These are phyloP conservation scores for Ptychochromis oligacanthus DNA, from an alignment of 2,113 vertebrate species.

Conservation along the genomic window DNA sequence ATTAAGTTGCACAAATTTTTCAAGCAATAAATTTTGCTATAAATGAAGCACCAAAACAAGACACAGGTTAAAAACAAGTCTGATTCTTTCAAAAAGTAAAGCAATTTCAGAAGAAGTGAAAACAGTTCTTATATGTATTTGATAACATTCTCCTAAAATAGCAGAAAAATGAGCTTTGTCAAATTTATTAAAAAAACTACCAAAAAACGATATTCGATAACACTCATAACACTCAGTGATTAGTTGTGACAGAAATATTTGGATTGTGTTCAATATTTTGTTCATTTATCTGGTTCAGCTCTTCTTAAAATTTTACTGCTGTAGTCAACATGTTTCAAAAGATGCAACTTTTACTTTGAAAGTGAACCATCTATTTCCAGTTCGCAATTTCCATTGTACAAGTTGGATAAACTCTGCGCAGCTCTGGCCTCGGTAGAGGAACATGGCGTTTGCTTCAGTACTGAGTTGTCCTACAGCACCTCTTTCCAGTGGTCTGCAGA, in stretches of 20 bases:
- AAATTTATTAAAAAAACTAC: no score
- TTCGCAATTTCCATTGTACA: not conserved
- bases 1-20: not conserved
- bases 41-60: not conserved
- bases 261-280: not conserved
- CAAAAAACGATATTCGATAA: not conserved
- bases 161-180: not conserved
- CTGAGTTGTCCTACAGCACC: conserved; percentile 62
- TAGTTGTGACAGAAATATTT: not conserved
- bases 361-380: not conserved
- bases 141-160: no score
- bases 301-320: no score
- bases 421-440: not conserved
- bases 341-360: no score
- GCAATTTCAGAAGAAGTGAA: not conserved
- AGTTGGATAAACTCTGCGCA: not conserved
- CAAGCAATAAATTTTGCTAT: not conserved
- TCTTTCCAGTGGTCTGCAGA: conserved; percentile 79
- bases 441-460: not conserved
- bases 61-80: not conserved
- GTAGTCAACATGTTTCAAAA: no score
- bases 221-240: not conserved
- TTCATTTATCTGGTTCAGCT: no score
- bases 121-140: not conserved
- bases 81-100: no score